Percentiles rank a stretch among this genome's conserved stretches.
These are phyloP conservation scores for Leptodactylus fallax DNA, from an alignment of 2,797 vertebrate species.

Conservation along the genomic window DNA sequence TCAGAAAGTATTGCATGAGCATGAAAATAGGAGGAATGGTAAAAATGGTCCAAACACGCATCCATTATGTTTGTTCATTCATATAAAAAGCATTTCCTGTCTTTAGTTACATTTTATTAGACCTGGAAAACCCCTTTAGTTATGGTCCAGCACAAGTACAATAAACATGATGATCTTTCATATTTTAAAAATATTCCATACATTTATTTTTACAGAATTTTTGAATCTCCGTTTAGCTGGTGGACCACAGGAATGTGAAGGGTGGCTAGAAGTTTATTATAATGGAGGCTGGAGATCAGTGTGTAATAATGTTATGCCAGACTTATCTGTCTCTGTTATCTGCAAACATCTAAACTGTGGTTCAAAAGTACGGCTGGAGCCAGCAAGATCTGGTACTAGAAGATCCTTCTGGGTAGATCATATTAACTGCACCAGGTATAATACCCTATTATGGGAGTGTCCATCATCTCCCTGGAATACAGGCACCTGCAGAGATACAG, in stretches of 20 bases:
- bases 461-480: constrained; percentile 16
- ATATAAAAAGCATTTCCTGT: no score
- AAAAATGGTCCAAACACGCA: no score
- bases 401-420: constrained; percentile 11
- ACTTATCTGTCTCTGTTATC: background rate
- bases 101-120: no score
- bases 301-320: background rate
- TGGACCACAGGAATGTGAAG: constrained; percentile 30
- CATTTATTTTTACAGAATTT: constrained; percentile 12
- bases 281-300: constrained; percentile 31
- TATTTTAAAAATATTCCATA: no score
- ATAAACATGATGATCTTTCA: no score
- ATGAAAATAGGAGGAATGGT: no score
- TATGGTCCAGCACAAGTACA: no score
- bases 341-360: constrained; percentile 20
- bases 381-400: background rate
- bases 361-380: background rate
- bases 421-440: constrained; percentile 19
- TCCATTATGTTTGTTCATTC: no score
- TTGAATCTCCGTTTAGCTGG: constrained; percentile 20
- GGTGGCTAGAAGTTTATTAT: constrained; percentile 42
- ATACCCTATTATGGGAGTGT: background rate
- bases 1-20: no score
- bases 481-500: background rate
- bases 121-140: no score